phyloP scores from a whole-genome alignment of 2,797 vertebrate species.

The Pantherophis alleghaniensis region DNA sequence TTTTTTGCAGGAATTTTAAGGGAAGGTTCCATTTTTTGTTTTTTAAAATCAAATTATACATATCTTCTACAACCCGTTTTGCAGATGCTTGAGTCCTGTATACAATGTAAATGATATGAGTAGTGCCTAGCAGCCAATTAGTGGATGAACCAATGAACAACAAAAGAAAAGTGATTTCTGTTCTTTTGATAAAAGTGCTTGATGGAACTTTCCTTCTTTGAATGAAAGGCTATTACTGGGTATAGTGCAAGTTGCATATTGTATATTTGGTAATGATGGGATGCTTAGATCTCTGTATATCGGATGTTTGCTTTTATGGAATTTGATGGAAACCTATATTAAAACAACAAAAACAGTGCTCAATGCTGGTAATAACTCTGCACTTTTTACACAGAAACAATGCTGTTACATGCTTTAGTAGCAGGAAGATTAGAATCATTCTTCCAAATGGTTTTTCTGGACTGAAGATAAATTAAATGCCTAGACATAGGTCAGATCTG shows the following conservation, averaged over 20 bases:
- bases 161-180: background rate
- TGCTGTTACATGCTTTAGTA: background rate
- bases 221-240: slow-evolving; percentile 10
- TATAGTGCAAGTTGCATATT: background rate
- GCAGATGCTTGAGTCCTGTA: background rate
- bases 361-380: slow-evolving; percentile 1
- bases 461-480: background rate
- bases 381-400: background rate
- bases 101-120: background rate
- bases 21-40: background rate
- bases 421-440: slow-evolving; percentile 8
- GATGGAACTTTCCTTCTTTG: background rate
- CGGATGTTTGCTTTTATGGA: background rate
- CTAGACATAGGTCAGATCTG: background rate
- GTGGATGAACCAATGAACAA: background rate
- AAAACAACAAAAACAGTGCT: slow-evolving; percentile 24
- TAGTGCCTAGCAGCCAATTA: background rate
- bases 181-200: background rate
- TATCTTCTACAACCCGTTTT: background rate
- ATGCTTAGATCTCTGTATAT: slow-evolving; percentile 9
- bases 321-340: slow-evolving; percentile 1
- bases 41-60: slow-evolving; percentile 6
- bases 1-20: background rate
- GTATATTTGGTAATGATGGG: background rate
- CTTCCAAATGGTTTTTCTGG: background rate